Conservation (phyloP, 2,888 invertebrate genomes). For the Podotricha telesiphe region DNA sequence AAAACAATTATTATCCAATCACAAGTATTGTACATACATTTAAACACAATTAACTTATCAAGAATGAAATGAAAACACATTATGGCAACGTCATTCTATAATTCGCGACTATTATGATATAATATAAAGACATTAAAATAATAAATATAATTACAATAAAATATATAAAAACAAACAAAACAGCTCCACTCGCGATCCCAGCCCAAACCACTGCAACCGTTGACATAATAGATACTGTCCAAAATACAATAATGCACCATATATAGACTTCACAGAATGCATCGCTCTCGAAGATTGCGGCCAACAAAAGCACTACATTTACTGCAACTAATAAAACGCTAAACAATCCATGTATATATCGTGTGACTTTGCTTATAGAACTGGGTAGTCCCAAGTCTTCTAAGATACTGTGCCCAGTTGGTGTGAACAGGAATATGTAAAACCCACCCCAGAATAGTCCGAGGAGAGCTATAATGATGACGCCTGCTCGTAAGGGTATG, state of each 20-base stretch:
- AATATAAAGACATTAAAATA: conserved; percentile 48
- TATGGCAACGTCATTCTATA: conserved; percentile 55
- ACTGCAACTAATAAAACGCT: conserved; percentile 53
- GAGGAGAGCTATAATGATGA: conserved; percentile 44
- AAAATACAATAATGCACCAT: conserved; percentile 51
- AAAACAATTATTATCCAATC: too few species aligned
- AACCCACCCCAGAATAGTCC: conserved; percentile 50
- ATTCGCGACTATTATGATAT: conserved; percentile 54
- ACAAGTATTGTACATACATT: too few species aligned
- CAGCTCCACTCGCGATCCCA: conserved; percentile 34
- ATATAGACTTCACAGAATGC: conserved; percentile 56
- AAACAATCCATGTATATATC: conserved; percentile 51
- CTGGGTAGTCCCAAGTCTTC: conserved; percentile 40
- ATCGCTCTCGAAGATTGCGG: conserved; percentile 47
- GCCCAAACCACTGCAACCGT: conserved; percentile 33
- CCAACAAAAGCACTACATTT: conserved; percentile 51
- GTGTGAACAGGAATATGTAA: conserved; percentile 48
- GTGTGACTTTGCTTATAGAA: conserved; percentile 36
- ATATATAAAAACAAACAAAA: conserved; percentile 36
- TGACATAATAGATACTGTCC: conserved; percentile 35
- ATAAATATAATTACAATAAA: conserved; percentile 28
- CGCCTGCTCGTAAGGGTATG: conserved; percentile 49
- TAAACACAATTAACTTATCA: too few species aligned
- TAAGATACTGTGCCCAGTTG: conserved; percentile 39
- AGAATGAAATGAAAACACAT: neutral